A percentile compares a stretch with the other conserved stretches of the same genome.
Conservation (phyloP, 2,888 invertebrate species). For the Megaustenia siamemsis region DNA sequence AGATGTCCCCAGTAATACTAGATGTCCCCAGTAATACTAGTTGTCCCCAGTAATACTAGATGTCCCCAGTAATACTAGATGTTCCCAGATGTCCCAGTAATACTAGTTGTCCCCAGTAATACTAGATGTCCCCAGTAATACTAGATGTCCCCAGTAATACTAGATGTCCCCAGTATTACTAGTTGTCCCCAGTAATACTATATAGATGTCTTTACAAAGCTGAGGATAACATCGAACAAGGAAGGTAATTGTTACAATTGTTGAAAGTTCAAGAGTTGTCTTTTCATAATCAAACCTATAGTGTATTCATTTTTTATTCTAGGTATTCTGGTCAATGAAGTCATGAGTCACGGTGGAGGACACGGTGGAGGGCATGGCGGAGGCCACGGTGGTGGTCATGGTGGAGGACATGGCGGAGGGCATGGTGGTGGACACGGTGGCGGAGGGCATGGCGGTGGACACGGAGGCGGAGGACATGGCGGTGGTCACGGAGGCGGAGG, state of each 20-base stretch:
- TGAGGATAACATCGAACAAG: no score
- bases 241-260: no score
- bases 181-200: background rate
- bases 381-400: background rate
- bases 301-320: background rate
- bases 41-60: no score
- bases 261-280: no score
- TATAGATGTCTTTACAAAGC: no score
- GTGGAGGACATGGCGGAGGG: slow-evolving; percentile 10
- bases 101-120: no score
- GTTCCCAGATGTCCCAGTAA: no score
- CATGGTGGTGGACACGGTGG: background rate
- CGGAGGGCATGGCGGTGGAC: background rate
- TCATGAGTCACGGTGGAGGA: slow-evolving; percentile 7
- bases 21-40: no score
- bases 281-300: background rate
- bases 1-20: no score
- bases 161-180: background rate
- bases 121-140: no score
- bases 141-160: no score
- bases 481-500: background rate
- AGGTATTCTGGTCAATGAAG: background rate
- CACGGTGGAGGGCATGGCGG: background rate
- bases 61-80: no score
- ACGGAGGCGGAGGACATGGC: background rate